phyloP scores from a whole-genome alignment of 2,113 vertebrate species.

The Xenopus tropicalis region UCB_Xtro_10.0 CM004451.2:23086001-23086500 shows the following conservation, averaged over 20 bases:
- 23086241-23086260: not conserved
- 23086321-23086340: constrained; percentile 32
- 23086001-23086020: not conserved
- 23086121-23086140: no score
- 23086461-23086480: constrained; percentile 24
- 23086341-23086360: constrained; percentile 4
- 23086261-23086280: constrained; percentile 15
- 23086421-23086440: constrained; percentile 30
- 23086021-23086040: not conserved
- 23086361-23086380: constrained; percentile 28
- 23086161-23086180: no score
- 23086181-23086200: not conserved
- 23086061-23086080: not conserved
- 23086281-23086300: not conserved
- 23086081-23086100: not conserved
- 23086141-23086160: no score
- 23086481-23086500: constrained; percentile 24
- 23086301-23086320: not conserved
- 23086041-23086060: not conserved
- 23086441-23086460: constrained; percentile 24
- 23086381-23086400: constrained; percentile 24
- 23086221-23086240: not conserved
- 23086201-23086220: not conserved
- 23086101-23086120: not conserved
- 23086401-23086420: constrained; percentile 26